phyloP scores from a whole-genome alignment of 2,113 vertebrate species.

The Mastomys coucha region DNA sequence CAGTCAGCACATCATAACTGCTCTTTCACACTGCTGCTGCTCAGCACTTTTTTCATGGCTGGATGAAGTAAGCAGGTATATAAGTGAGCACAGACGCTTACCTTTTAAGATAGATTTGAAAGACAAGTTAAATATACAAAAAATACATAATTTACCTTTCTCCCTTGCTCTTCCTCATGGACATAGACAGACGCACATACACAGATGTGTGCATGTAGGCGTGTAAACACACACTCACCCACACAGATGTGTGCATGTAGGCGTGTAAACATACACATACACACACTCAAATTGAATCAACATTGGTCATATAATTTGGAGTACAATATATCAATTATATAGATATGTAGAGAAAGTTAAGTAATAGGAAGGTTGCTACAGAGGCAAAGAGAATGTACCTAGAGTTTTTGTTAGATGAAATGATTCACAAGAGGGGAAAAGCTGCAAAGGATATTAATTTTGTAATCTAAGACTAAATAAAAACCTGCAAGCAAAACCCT shows the following conservation, averaged over 20 bases:
- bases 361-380: slow-evolving; percentile 81
- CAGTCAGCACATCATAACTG: slow-evolving; percentile 93
- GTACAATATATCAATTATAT: slow-evolving; percentile 75
- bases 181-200: neutral
- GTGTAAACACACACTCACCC: no score
- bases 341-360: slow-evolving; percentile 84
- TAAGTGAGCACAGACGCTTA: slow-evolving; percentile 88
- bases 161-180: neutral
- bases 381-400: slow-evolving; percentile 81
- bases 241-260: neutral
- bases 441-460: slow-evolving; percentile 82
- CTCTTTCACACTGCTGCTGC: slow-evolving; percentile 92
- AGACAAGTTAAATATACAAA: slow-evolving; percentile 52
- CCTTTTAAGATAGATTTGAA: slow-evolving; percentile 88
- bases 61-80: slow-evolving; percentile 77
- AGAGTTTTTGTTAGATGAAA: slow-evolving; percentile 82
- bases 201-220: neutral
- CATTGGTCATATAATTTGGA: slow-evolving; percentile 79
- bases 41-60: slow-evolving; percentile 92
- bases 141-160: slow-evolving; percentile 14
- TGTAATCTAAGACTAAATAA: slow-evolving; percentile 59
- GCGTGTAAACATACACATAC: no score
- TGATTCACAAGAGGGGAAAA: slow-evolving; percentile 78
- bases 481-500: slow-evolving; percentile 10
- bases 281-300: slow-evolving; percentile 55